These are phyloP conservation scores for Lepisosteus oculatus DNA, from an alignment of 2,113 vertebrate species.

Conservation along the genomic window DNA sequence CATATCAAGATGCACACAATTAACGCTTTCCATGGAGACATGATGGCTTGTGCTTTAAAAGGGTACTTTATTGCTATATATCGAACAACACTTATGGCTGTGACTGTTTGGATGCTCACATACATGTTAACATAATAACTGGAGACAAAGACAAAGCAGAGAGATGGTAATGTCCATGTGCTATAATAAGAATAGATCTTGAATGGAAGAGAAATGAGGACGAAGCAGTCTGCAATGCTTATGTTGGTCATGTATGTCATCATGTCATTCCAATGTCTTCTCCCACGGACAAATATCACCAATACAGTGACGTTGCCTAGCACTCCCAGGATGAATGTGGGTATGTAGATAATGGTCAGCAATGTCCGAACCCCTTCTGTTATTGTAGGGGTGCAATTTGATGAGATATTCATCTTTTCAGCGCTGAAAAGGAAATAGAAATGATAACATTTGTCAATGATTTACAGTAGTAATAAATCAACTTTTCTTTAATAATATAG, in stretches of 20 bases:
- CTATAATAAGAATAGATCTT: conserved; percentile 24
- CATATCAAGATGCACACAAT: conserved; percentile 53
- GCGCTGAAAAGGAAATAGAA: conserved; percentile 8
- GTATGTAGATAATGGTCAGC: conserved; percentile 13
- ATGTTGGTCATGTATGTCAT: conserved; percentile 69
- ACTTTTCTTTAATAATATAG: too few relatives aligned
- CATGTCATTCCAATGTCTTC: conserved; percentile 62
- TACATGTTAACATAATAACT: conserved; percentile 64
- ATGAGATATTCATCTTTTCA: conserved; percentile 9
- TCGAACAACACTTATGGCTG: conserved; percentile 61
- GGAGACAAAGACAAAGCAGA: conserved; percentile 41
- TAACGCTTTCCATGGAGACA: conserved; percentile 52
- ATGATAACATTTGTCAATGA: too few relatives aligned
- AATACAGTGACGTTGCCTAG: conserved; percentile 48
- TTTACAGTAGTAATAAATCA: too few relatives aligned
- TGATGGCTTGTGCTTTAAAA: conserved; percentile 49
- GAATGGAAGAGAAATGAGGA: conserved; percentile 63
- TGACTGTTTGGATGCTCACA: conserved; percentile 62
- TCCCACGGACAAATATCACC: conserved; percentile 58
- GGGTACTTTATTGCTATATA: conserved; percentile 70
- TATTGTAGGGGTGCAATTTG: conserved; percentile 10
- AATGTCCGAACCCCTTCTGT: neutral
- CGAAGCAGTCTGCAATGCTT: conserved; percentile 51
- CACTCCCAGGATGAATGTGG: conserved; percentile 22
- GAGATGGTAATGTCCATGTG: accelerated